A percentile compares a stretch with the other conserved stretches of the same genome.
These are phyloP conservation scores for Caenorhabditis sp. DNA, from an alignment of 2,888 invertebrate species.

Conservation along the genomic window DNA sequence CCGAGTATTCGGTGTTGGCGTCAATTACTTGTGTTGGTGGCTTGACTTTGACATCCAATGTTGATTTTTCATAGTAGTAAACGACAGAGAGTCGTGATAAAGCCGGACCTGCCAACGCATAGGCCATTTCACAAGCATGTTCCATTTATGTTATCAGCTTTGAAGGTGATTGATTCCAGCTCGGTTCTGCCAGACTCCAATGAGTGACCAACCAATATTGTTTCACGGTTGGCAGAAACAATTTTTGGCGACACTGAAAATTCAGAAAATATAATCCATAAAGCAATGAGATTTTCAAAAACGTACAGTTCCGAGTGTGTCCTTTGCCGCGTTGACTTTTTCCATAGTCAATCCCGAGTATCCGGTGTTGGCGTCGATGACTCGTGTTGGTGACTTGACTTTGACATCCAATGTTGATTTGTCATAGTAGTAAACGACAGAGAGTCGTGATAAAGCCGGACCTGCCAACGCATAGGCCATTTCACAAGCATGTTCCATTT, in stretches of 20 bases:
- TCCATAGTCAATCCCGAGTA: slow-evolving; percentile 93
- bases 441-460: slow-evolving; percentile 59
- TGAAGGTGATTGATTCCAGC: slow-evolving; percentile 79
- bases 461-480: slow-evolving; percentile 66
- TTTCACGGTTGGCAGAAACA: slow-evolving; percentile 88
- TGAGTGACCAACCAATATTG: slow-evolving; percentile 94
- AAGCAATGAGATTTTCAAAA: no score
- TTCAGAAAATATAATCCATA: slow-evolving; percentile 30
- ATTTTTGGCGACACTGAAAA: slow-evolving; percentile 79
- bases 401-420: slow-evolving; percentile 85
- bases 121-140: no score
- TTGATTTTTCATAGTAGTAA: no score
- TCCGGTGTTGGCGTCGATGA: slow-evolving; percentile 89
- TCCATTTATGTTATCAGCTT: slow-evolving; percentile 92
- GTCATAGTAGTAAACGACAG: slow-evolving; percentile 72
- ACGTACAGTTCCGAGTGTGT: slow-evolving; percentile 71
- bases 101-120: no score
- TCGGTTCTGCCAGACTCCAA: slow-evolving; percentile 94
- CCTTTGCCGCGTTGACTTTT: slow-evolving; percentile 82
- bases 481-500: slow-evolving; percentile 95
- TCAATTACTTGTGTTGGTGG: slow-evolving; percentile 81
- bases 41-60: no score
- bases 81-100: no score
- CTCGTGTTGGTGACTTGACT: slow-evolving; percentile 81
- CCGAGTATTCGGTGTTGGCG: no score